Conservation (phyloP, 2,113 vertebrate species). For the Psettodes erumei region DNA sequence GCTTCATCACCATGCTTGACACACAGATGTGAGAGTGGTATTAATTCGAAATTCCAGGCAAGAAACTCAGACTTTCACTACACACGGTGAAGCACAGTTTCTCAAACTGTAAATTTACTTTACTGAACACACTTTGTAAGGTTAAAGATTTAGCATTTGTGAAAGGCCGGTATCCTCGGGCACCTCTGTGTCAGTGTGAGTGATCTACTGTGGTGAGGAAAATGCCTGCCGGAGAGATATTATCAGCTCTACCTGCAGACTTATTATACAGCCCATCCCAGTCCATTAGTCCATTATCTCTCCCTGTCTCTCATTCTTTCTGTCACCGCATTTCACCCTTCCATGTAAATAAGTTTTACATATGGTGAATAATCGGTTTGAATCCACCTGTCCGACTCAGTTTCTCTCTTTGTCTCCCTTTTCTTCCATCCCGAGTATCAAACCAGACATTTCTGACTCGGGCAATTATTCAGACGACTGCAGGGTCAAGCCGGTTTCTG, state of each 20-base stretch:
- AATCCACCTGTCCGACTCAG: neutral
- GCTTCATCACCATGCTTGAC: neutral
- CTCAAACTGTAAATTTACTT: conserved; percentile 1
- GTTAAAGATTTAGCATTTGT: conserved; percentile 21
- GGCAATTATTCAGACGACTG: conserved; percentile 28
- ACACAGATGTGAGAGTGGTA: neutral
- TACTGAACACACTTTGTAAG: neutral
- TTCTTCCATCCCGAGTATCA: conserved; percentile 12
- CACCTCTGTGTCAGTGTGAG: conserved; percentile 17
- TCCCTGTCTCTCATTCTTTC: conserved; percentile 23
- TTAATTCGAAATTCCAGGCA: neutral
- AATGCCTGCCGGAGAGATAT: conserved; percentile 47
- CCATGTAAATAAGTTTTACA: conserved; percentile 28
- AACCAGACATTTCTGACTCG: conserved; percentile 35
- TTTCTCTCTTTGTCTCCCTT: conserved; percentile 13
- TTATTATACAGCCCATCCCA: conserved; percentile 39
- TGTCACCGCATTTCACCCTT: conserved; percentile 6
- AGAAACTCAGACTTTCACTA: too few relatives aligned
- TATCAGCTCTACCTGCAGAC: conserved; percentile 58
- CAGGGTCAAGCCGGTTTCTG: conserved; percentile 49
- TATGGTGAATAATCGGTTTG: conserved; percentile 15
- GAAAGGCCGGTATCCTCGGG: conserved; percentile 16
- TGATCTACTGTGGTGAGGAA: conserved; percentile 45
- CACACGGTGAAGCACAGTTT: neutral
- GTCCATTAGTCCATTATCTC: conserved; percentile 58